phyloP scores from a whole-genome alignment of 2,797 vertebrate species.

The Mus spretus region DNA sequence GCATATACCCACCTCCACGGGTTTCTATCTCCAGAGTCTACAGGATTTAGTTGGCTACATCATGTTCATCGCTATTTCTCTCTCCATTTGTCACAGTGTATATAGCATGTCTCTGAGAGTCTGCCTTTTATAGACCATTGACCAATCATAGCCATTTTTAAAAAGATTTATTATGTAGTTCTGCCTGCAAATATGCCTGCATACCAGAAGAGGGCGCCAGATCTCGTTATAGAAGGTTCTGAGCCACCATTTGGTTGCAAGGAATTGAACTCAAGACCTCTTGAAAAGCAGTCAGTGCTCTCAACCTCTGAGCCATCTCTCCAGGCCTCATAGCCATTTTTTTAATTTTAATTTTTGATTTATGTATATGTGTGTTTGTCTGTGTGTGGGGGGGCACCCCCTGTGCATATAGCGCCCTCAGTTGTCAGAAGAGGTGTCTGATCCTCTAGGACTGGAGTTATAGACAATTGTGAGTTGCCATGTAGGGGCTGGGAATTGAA shows the following conservation, averaged over 20 bases:
- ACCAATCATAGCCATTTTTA: conserved; percentile 31
- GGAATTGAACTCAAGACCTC: background rate
- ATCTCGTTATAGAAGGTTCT: background rate
- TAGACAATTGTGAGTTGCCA: background rate
- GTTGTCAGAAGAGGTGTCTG: background rate
- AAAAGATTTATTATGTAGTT: background rate
- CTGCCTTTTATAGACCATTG: conserved; percentile 58
- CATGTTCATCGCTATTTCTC: background rate
- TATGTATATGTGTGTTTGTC: background rate
- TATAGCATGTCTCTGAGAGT: conserved; percentile 27
- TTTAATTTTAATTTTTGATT: background rate
- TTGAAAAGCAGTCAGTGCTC: background rate
- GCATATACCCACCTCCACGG: background rate
- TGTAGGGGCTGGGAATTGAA: background rate
- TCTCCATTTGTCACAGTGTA: conserved; percentile 30
- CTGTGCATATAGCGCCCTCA: background rate
- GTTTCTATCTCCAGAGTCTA: background rate
- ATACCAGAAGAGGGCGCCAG: background rate
- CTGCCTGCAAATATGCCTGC: background rate
- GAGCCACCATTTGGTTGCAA: background rate
- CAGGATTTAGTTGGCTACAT: conserved; percentile 36
- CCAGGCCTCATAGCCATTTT: background rate
- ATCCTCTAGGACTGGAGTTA: background rate
- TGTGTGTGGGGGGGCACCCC: no score
- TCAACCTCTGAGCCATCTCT: background rate